phyloP scores from a whole-genome alignment of 2,888 invertebrate species.

The Limnephilus lunatus region DNA sequence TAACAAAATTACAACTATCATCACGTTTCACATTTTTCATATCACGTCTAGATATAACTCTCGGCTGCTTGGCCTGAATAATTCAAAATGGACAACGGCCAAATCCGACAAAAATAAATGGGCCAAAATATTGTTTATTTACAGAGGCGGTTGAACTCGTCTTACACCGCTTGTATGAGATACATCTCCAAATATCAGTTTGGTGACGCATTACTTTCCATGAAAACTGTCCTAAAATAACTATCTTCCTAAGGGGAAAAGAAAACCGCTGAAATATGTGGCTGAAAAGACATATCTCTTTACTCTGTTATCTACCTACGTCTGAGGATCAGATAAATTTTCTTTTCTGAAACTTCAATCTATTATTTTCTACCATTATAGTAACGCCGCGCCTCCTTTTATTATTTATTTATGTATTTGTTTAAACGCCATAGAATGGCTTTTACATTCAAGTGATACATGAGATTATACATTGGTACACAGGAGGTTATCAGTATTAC shows the following conservation, averaged over 20 bases:
- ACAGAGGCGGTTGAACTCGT: conserved; percentile 62
- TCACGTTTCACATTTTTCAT: conserved; percentile 49
- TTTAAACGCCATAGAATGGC: too few species aligned
- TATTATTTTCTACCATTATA: not conserved
- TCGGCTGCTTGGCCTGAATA: conserved; percentile 59
- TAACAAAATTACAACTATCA: conserved; percentile 46
- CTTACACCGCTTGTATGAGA: not conserved
- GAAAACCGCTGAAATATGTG: not conserved
- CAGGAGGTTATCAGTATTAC: too few species aligned
- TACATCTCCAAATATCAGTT: conserved; percentile 55
- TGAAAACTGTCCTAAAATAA: conserved; percentile 40
- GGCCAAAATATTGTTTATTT: conserved; percentile 63
- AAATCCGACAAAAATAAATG: conserved; percentile 63
- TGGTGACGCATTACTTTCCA: conserved; percentile 50
- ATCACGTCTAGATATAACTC: conserved; percentile 51
- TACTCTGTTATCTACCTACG: not conserved
- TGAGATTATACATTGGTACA: too few species aligned
- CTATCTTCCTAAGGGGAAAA: not conserved
- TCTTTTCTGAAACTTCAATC: not conserved
- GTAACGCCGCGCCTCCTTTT: too few species aligned
- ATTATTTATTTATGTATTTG: too few species aligned
- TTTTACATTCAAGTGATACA: too few species aligned
- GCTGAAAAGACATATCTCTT: not conserved
- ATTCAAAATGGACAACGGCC: conserved; percentile 65
- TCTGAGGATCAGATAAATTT: not conserved